Conservation (phyloP, 2,888 invertebrate species). For the Deroplatys truncata region DNA sequence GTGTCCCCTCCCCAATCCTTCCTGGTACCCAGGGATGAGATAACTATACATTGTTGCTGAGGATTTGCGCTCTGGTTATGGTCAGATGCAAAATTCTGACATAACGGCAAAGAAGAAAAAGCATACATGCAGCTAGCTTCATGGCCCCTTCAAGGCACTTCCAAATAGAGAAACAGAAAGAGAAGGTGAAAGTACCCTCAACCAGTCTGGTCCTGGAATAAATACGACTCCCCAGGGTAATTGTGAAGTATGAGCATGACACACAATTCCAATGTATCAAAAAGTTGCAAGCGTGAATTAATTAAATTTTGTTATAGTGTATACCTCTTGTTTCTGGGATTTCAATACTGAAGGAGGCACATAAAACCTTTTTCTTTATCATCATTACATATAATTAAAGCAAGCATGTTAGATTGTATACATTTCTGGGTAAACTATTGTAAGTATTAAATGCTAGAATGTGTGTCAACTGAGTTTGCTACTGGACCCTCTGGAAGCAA, state of each 20-base stretch:
- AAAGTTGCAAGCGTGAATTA: background rate
- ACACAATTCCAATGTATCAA: background rate
- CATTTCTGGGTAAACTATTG: background rate
- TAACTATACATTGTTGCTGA: constrained; percentile 32
- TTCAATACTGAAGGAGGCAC: no score
- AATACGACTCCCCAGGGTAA: background rate
- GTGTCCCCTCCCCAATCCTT: constrained; percentile 17
- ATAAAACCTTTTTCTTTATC: background rate
- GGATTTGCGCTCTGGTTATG: constrained; percentile 33
- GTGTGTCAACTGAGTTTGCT: background rate
- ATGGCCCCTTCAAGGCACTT: constrained; percentile 15
- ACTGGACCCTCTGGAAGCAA: background rate
- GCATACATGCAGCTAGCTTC: constrained; percentile 13
- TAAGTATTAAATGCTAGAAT: background rate
- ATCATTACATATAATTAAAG: background rate
- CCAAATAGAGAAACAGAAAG: background rate
- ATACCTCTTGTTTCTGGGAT: no score
- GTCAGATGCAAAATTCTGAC: constrained; percentile 23
- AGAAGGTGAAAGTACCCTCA: constrained; percentile 9
- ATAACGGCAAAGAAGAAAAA: background rate
- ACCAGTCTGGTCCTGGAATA: constrained; percentile 18
- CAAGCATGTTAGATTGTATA: background rate
- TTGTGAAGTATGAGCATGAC: constrained; percentile 3
- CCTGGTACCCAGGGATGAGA: constrained; percentile 29
- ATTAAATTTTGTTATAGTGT: no score